Percentiles rank a stretch among this genome's conserved stretches.
phyloP scores from a whole-genome alignment of 2,797 vertebrate species.

The Neostethus bicornis region DNA sequence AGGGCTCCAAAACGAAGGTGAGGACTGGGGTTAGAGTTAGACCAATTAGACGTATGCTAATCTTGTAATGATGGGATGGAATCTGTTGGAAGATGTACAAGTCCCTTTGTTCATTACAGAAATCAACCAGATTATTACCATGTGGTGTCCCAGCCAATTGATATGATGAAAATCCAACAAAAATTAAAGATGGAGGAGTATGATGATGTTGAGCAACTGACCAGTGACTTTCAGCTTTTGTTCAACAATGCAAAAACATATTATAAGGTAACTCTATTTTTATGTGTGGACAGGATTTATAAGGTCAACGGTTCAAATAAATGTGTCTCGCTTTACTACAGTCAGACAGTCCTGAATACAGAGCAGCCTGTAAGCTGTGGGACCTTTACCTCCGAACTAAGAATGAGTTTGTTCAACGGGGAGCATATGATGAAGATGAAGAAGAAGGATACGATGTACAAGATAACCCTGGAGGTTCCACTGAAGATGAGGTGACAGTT shows the following conservation, averaged over 20 bases:
- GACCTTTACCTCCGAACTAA: constrained; percentile 96
- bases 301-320: background rate
- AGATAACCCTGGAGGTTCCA: constrained; percentile 84
- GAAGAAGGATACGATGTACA: constrained; percentile 89
- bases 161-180: constrained; percentile 99
- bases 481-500: constrained; percentile 85
- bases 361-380: constrained; percentile 97
- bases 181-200: constrained; percentile 99
- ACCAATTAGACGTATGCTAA: background rate
- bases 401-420: constrained; percentile 97
- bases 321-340: constrained; percentile 52
- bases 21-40: background rate
- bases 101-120: constrained; percentile 68
- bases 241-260: constrained; percentile 97
- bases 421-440: constrained; percentile 93
- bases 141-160: constrained; percentile 97
- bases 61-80: background rate
- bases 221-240: constrained; percentile 93
- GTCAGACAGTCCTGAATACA: constrained; percentile 93
- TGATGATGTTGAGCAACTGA: constrained; percentile 94
- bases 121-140: constrained; percentile 99
- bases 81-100: background rate
- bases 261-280: constrained; percentile 86
- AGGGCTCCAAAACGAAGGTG: constrained; percentile 96
- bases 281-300: background rate